Conservation (phyloP, 1,140 invertebrate genomes). For the Drosophila teissieri region DNA sequence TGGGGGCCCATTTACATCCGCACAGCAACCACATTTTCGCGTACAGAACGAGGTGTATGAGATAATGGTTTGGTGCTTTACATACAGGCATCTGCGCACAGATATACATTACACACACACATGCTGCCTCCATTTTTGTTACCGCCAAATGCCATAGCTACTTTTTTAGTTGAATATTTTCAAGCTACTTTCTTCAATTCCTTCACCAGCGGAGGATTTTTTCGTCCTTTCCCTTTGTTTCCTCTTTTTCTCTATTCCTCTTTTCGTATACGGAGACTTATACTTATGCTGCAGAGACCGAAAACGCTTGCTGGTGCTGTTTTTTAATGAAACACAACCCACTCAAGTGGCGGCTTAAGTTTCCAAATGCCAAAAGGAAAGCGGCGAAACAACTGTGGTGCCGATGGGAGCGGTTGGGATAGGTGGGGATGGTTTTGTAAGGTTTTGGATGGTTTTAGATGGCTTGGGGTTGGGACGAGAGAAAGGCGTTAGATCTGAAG, state of each 20-base stretch:
- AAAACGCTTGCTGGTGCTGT: slow-evolving; percentile 31
- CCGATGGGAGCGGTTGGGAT: not conserved
- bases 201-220: slow-evolving; percentile 53
- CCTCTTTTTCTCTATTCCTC: slow-evolving; percentile 14
- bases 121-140: slow-evolving; percentile 36
- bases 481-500: not conserved
- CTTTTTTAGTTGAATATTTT: slow-evolving; percentile 72
- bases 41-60: slow-evolving; percentile 52
- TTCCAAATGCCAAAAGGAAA: slow-evolving; percentile 71
- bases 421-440: not conserved
- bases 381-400: slow-evolving; percentile 43
- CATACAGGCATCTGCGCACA: slow-evolving; percentile 56
- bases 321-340: slow-evolving; percentile 79
- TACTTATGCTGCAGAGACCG: slow-evolving; percentile 6
- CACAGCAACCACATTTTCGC: slow-evolving; percentile 69
- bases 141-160: slow-evolving; percentile 57
- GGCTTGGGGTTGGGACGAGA: not conserved
- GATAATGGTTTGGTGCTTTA: slow-evolving; percentile 47
- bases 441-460: not conserved
- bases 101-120: slow-evolving; percentile 14
- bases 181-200: slow-evolving; percentile 70
- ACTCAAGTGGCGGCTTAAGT: slow-evolving; percentile 74
- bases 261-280: slow-evolving; percentile 9
- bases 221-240: slow-evolving; percentile 23
- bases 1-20: slow-evolving; percentile 23